These are phyloP conservation scores for Aspidiotus destructor DNA, from an alignment of 2,888 invertebrate genomes.

Conservation along the genomic window DNA sequence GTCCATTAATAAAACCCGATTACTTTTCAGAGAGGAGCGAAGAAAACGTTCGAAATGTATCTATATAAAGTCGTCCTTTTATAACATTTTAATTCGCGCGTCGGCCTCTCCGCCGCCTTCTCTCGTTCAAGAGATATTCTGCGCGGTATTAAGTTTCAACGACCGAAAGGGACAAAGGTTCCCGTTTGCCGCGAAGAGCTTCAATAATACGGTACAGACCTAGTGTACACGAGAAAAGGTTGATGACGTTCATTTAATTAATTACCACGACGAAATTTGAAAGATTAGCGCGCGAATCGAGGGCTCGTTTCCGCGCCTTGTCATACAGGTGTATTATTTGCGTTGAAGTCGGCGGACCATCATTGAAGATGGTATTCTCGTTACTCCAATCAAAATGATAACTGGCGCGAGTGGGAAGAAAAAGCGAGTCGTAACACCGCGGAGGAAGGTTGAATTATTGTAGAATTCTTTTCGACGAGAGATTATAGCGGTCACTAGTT, in stretches of 20 bases:
- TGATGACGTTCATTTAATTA: slow-evolving; percentile 26
- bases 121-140: slow-evolving; percentile 23
- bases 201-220: slow-evolving; percentile 14
- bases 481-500: no score
- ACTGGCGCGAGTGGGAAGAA: no score
- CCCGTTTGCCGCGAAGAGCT: slow-evolving; percentile 20
- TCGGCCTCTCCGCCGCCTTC: neutral
- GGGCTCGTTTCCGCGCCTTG: no score
- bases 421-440: no score
- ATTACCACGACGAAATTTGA: slow-evolving; percentile 21
- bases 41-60: slow-evolving; percentile 14
- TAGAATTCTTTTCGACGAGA: no score
- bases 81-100: slow-evolving; percentile 24
- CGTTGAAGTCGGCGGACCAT: no score
- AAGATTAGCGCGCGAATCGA: no score
- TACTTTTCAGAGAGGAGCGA: slow-evolving; percentile 21
- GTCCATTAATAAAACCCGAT: slow-evolving; percentile 26
- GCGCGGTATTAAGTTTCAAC: neutral
- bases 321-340: no score
- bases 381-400: no score
- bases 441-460: no score
- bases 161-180: neutral
- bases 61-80: slow-evolving; percentile 7
- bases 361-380: no score
- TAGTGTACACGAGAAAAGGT: slow-evolving; percentile 21